Percentiles rank a stretch among this genome's conserved stretches.
Evolutionary conservation across 1,140 invertebrate species (phyloP).

Genomic region (Drosophila grimshawi): DNA sequence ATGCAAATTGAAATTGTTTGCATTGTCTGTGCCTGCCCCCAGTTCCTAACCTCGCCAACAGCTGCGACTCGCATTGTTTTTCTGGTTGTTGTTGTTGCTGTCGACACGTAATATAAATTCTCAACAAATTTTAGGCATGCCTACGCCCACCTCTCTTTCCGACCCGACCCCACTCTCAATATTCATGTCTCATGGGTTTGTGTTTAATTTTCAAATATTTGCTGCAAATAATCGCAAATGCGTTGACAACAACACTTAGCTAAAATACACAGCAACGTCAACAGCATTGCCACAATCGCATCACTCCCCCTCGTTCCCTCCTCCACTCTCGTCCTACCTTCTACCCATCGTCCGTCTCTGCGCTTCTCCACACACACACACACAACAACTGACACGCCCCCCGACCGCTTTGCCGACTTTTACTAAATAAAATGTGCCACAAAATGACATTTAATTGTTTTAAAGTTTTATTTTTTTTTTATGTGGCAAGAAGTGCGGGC

Average conservation of each 20-base stretch:
- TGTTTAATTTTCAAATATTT: conserved; percentile 79
- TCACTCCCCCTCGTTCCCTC: neutral
- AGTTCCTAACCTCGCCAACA: conserved; percentile 57
- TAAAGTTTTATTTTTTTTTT: conserved; percentile 25
- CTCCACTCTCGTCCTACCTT: neutral
- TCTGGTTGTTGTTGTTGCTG: conserved; percentile 41
- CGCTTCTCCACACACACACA: conserved; percentile 8
- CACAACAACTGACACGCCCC: conserved; percentile 45
- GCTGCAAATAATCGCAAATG: conserved; percentile 72
- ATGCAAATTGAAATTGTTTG: conserved; percentile 81
- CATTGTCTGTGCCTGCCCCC: conserved; percentile 72
- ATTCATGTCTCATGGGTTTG: conserved; percentile 22
- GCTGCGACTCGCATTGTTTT: conserved; percentile 30
- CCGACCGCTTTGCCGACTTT: conserved; percentile 30
- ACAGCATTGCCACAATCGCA: conserved; percentile 43
- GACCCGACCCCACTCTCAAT: neutral
- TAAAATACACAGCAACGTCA: conserved; percentile 49
- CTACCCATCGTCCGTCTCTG: neutral
- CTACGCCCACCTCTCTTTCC: conserved; percentile 5
- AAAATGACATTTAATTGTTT: conserved; percentile 78
- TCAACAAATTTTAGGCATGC: conserved; percentile 72
- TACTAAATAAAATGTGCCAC: conserved; percentile 77
- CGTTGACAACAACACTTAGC: conserved; percentile 63
- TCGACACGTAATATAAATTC: conserved; percentile 80
- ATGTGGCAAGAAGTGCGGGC: neutral